Evolutionary conservation across 2,797 vertebrate species (phyloP), one percentile per base, ranked within the genome.

Genomic region (Schizopygopsis malacanthus): DNA sequence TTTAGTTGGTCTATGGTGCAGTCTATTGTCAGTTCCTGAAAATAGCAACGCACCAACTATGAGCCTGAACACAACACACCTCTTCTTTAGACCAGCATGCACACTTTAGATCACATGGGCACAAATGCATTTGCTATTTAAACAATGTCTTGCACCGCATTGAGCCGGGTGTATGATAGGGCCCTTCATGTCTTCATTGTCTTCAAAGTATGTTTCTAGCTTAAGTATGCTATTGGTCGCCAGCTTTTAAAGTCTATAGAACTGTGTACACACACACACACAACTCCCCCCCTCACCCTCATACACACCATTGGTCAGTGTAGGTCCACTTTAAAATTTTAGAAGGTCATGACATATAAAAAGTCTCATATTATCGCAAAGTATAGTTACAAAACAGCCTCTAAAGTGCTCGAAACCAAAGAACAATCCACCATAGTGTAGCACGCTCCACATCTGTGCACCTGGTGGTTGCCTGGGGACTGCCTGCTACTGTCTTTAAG

Each of bases 381-480:
- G 6, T 79, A 78, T 22, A 70, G 16, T 43, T 45, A 72, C 6
- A 52, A 50, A 85, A 73, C 41, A 72, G 56, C 70, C 13, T 63
- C 0, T 22, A 54, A 85, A 39, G n/a, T 18, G 16, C 47, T 67
- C 0, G 2, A 75, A 85, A 33, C 20, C 70, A 65, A 33, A 7
- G 28, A 73, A 75, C 15, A 11, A 73, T 85, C 39, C 47, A 52
- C 54, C 73, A 82, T 33, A 79, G 80, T 56, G 54, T 28, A 43
- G 20, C 59, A 25, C 9, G 22, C 88, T 83, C 52, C 85, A 59
- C 75, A 28, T 89, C 81, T 86, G 81, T 90, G 90, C 94, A 94
- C 93, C 93, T 94, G 93, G 89, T 76, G 54, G 75, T 79, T 82
- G 89, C 86, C 88, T 6, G 87, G 93, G 93, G 91, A 94, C 71